Evolutionary conservation across 2,113 vertebrate genomes (phyloP), one percentile per base, ranked within the genome.

Genomic region (Trematocara macrostoma): DNA sequence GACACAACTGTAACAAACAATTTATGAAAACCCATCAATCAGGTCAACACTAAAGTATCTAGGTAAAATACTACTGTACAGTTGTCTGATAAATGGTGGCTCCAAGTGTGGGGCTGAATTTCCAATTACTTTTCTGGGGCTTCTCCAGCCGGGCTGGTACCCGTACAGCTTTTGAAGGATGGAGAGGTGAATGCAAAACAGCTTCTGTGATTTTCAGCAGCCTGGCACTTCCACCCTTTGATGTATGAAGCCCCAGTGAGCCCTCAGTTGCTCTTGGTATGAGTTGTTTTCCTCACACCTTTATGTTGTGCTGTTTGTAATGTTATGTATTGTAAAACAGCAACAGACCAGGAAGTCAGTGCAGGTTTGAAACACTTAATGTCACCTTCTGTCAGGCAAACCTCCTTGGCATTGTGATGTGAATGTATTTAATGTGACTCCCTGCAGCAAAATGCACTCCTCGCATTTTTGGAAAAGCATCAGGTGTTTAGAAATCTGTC

Each of bases 131-230:
- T 83, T 76, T 87, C 87, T 12, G 78, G 23, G 55, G 67, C 87
- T 82, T 83, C 83, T 91, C 59, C 26, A 3, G 76, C 81, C 8
- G 6, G 31, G 42, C 82, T 35, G 79, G 38, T 82, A 51, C 42
- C 49, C 1, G 3, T 20, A 4, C 78, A 40, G 69, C 80, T 87
- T 89, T 20, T 85, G 87, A 94, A 93, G 88, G 94, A 91, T 89
- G 38, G 80, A 52, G 76, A 83, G 89, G 88, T 87, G 91, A 93
- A 92, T 91, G 79, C 85, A 90, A 89, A 93, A 61, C 81, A 84
- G 81, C 29, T 74, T 55, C 11, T 81, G 71, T 82, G 83, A 83
- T 83, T 87, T 74, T 86, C 51, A 3, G 83, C 55, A 45, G 84
- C 71, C 53, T 14, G 29, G 7, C 7, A 64, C 82, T 78, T 86